Evolutionary conservation across 2,888 invertebrate genomes (phyloP), one percentile per base, ranked within the genome.

Genomic region (Thysanoteuthis rhombus): DNA sequence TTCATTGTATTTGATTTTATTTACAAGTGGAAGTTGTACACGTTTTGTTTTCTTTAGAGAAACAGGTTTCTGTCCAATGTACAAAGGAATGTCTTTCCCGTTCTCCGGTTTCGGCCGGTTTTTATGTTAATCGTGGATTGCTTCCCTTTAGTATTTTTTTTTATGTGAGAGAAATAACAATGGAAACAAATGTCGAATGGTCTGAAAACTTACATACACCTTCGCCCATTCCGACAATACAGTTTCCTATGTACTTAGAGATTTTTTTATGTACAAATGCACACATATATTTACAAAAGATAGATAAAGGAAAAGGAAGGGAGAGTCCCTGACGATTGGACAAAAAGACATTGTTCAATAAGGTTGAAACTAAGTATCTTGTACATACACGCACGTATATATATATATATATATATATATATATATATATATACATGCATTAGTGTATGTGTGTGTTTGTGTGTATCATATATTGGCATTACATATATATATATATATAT

Each of bases 41-140:
- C n/a, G n/a, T 75, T 75, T 75, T 75, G 75, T 75, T 75, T 75
- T 75, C 75, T 75, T 75, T 75, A n/a, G 75, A n/a, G 75, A 75
- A 75, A 75, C 75, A n/a, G n/a, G 75, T 75, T 75, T 12, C 25
- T 36, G 75, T 16, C 2, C 75, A 75, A n/a, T 3, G n/a, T 75
- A 75, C n/a, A 75, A 75, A 36, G 75, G 75, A 75, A 75, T 75
- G 75, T 12, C 16, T 75, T 75, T 75, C n/a, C n/a, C n/a, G 10
- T 4, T 75, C 75, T 75, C 75, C 75, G n/a, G 75, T 75, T 75
- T 75, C 75, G 16, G 10, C 16, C n/a, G 12, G 75, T n/a, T 75
- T 58, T 36, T n/a, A 75, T 75, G n/a, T 36, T 36, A 75, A 75
- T 75, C 75, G 36, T n/a, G 75, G 36, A 75, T 75, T 75, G 25